Percentiles rank a stretch among this genome's conserved stretches.
These are phyloP conservation scores for Drosophila aff. DNA, from an alignment of 1,140 invertebrate genomes.

Conservation along the genomic window DNA sequence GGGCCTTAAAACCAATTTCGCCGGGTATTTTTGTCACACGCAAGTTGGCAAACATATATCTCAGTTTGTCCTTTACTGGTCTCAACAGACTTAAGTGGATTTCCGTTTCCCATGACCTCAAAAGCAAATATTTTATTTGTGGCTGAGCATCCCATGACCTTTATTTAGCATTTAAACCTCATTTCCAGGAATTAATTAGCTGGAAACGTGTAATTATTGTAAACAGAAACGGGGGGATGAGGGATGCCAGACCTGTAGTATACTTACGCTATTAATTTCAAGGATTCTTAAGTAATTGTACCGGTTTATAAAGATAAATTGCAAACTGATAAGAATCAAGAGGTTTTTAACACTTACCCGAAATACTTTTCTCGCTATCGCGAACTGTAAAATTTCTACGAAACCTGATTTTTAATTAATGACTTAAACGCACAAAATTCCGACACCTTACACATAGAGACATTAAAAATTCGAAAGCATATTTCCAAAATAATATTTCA, in stretches of 20 bases:
- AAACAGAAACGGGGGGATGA: not conserved
- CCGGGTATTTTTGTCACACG: slow-evolving; percentile 62
- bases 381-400: not conserved
- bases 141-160: slow-evolving; percentile 1
- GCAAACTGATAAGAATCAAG: not conserved
- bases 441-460: not conserved
- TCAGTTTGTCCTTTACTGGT: slow-evolving; percentile 27
- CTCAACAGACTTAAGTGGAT: slow-evolving; percentile 43
- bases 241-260: not conserved
- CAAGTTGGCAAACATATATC: slow-evolving; percentile 46
- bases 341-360: not conserved
- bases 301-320: no score
- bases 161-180: slow-evolving; percentile 23
- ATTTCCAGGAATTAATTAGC: slow-evolving; percentile 19
- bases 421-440: not conserved
- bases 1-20: slow-evolving; percentile 58
- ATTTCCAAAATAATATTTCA: not conserved
- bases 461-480: not conserved
- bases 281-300: not conserved
- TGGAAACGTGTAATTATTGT: slow-evolving; percentile 1
- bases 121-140: slow-evolving; percentile 41
- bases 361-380: not conserved
- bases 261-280: not conserved
- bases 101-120: slow-evolving; percentile 18
- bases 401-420: not conserved